Conservation (phyloP, 2,888 invertebrate genomes). For the Beris chalybata region DNA sequence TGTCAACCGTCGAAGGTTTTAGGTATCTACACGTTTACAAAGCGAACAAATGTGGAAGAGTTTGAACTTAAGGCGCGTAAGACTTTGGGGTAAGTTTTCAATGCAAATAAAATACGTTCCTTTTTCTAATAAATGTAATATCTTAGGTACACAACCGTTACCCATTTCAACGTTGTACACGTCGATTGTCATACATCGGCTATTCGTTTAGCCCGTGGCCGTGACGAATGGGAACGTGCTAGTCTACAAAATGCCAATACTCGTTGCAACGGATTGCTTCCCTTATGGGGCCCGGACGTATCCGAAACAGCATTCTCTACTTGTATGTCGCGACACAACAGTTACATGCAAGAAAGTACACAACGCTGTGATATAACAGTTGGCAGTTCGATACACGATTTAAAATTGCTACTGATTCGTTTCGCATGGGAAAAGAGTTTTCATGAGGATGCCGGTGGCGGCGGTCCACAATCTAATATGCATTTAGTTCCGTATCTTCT, state of each 20-base stretch:
- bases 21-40: slow-evolving; percentile 96
- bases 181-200: slow-evolving; percentile 98
- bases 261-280: slow-evolving; percentile 93
- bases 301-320: slow-evolving; percentile 91
- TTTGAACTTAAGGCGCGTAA: slow-evolving; percentile 87
- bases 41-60: slow-evolving; percentile 91
- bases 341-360: slow-evolving; percentile 67
- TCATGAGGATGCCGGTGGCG: slow-evolving; percentile 96
- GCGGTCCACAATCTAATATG: slow-evolving; percentile 96
- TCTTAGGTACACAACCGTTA: slow-evolving; percentile 83
- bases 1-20: slow-evolving; percentile 92
- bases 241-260: slow-evolving; percentile 98
- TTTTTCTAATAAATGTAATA: neutral
- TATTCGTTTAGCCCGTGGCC: slow-evolving; percentile 71
- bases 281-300: slow-evolving; percentile 95
- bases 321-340: slow-evolving; percentile 89
- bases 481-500: slow-evolving; percentile 83
- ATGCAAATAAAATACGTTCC: neutral
- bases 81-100: slow-evolving; percentile 63
- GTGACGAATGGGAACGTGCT: slow-evolving; percentile 97
- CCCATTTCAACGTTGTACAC: slow-evolving; percentile 98
- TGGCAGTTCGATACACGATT: slow-evolving; percentile 75
- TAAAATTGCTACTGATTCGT: slow-evolving; percentile 83
- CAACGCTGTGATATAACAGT: slow-evolving; percentile 56
- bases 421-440: slow-evolving; percentile 95